Percentiles rank a stretch among this genome's conserved stretches.
phyloP scores from a whole-genome alignment of 2,888 invertebrate species.

The Troilus luridus region DNA sequence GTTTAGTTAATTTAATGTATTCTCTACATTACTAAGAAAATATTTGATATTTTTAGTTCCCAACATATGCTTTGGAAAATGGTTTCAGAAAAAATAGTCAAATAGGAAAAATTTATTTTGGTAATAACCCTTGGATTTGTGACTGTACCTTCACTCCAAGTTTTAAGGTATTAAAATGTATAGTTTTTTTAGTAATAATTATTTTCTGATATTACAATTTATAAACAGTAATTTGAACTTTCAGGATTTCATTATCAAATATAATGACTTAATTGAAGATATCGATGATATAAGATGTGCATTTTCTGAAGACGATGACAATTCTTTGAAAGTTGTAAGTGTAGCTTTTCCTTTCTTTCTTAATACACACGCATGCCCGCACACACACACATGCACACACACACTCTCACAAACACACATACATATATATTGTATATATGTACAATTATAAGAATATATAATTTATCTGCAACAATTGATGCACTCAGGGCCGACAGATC shows the following conservation, averaged over 20 bases:
- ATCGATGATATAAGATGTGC: slow-evolving; percentile 80
- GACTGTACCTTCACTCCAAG: slow-evolving; percentile 85
- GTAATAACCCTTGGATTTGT: slow-evolving; percentile 87
- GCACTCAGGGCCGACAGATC: too few relatives aligned
- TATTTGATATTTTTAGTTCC: slow-evolving; percentile 74
- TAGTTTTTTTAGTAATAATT: slow-evolving; percentile 1
- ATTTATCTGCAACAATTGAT: too few relatives aligned
- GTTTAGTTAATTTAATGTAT: not conserved
- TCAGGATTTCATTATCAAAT: slow-evolving; percentile 72
- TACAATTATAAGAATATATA: too few relatives aligned
- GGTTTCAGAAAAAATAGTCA: slow-evolving; percentile 81
- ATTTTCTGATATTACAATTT: not conserved
- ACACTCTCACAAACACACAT: too few relatives aligned
- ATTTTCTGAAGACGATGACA: slow-evolving; percentile 75
- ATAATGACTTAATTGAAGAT: slow-evolving; percentile 80
- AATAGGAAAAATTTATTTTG: slow-evolving; percentile 79
- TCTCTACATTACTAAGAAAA: not conserved
- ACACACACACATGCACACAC: not conserved
- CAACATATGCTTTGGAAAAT: slow-evolving; percentile 85
- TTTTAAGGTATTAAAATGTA: slow-evolving; percentile 74
- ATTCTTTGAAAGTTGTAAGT: slow-evolving; percentile 75
- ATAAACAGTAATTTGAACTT: slow-evolving; percentile 50
- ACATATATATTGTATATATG: too few relatives aligned
- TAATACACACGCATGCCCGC: not conserved
- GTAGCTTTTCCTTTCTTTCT: not conserved